Percentiles rank a stretch among this genome's conserved stretches.
Evolutionary conservation across 2,113 vertebrate species (phyloP).

Genomic region (Vulpes ferrilata): DNA sequence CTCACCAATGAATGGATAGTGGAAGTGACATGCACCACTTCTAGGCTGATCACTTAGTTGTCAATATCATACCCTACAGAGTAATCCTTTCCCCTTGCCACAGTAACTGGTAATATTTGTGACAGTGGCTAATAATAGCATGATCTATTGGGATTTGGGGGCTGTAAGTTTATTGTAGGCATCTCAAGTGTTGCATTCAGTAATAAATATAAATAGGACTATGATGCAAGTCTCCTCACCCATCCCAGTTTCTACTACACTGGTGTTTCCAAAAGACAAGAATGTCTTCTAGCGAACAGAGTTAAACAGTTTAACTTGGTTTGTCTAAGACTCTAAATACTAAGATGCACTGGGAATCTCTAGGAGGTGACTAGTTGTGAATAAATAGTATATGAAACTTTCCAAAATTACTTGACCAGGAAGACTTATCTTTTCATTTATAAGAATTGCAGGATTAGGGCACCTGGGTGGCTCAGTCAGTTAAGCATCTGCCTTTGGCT

Average conservation of each 20-base stretch:
- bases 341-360: background rate
- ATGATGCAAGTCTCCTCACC: background rate
- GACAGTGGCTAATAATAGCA: background rate
- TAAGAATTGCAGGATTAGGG: background rate
- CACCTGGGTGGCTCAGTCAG: too few relatives aligned
- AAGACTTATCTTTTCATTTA: background rate
- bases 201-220: background rate
- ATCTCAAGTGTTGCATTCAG: background rate
- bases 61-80: background rate
- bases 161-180: background rate
- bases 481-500: too few relatives aligned
- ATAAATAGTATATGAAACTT: background rate
- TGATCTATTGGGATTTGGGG: background rate
- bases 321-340: background rate
- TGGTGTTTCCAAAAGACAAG: background rate
- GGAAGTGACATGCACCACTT: background rate
- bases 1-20: background rate
- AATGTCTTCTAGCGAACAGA: background rate
- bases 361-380: background rate
- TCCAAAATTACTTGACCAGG: slow-evolving; percentile 1
- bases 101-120: background rate
- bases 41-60: background rate
- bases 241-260: background rate
- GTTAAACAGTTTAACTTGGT: background rate
- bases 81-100: background rate